phyloP scores from a whole-genome alignment of 2,888 invertebrate genomes.

The Sminthurinus aureus region DNA sequence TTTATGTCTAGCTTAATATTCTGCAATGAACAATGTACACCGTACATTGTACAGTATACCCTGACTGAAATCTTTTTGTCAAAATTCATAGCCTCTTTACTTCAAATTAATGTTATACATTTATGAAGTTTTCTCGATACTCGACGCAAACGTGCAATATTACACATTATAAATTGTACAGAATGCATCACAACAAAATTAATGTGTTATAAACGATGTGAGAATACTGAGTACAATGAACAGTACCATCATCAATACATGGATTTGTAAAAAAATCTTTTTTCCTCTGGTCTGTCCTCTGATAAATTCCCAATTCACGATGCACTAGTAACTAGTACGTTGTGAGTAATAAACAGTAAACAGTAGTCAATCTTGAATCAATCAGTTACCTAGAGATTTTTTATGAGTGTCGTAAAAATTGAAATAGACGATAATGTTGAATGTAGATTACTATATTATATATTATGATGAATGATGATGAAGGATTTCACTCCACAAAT shows the following conservation, averaged over 20 bases:
- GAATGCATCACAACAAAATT: background rate
- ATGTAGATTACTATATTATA: too few relatives aligned
- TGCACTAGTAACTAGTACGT: too few relatives aligned
- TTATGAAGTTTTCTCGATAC: too few relatives aligned
- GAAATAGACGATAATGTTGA: background rate
- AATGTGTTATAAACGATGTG: too few relatives aligned
- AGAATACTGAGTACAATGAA: too few relatives aligned
- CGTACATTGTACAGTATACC: too few relatives aligned
- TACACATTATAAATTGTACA: background rate
- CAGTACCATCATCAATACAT: background rate
- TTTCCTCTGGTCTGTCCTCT: background rate
- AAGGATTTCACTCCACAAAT: background rate
- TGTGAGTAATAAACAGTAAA: background rate
- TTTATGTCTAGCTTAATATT: too few relatives aligned
- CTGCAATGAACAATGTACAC: too few relatives aligned
- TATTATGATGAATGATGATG: background rate
- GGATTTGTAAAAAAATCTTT: background rate
- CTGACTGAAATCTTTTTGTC: too few relatives aligned
- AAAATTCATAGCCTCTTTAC: too few relatives aligned
- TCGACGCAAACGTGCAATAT: too few relatives aligned
- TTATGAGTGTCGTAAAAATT: slow-evolving; percentile 8
- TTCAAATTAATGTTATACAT: too few relatives aligned
- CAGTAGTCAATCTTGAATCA: slow-evolving; percentile 12
- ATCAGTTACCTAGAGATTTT: slow-evolving; percentile 13
- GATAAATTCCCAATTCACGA: background rate